Conservation (phyloP, 2,113 vertebrate species). For the Butorides virescens region DNA sequence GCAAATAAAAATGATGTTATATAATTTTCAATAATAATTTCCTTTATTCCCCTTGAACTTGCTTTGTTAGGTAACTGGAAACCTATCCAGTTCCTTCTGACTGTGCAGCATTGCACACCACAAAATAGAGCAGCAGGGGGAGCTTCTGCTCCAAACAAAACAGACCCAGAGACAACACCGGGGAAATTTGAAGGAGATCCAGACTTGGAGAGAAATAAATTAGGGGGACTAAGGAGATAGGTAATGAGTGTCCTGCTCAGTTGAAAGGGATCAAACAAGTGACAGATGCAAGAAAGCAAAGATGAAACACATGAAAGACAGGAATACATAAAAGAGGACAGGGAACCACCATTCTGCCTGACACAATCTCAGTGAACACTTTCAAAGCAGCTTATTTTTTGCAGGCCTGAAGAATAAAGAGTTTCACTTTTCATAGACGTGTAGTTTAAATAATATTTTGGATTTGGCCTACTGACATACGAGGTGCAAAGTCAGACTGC, state of each 20-base stretch:
- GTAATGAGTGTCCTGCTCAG: not conserved
- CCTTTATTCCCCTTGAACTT: not conserved
- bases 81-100: not conserved
- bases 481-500: not conserved
- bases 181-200: fast-evolving
- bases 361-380: not conserved
- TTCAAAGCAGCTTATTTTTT: not conserved
- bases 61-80: not conserved
- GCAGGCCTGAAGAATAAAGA: not conserved
- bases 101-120: not conserved
- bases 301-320: not conserved
- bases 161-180: too few species aligned
- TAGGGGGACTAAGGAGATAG: not conserved
- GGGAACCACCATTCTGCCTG: not conserved
- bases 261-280: not conserved
- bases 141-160: not conserved
- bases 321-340: not conserved
- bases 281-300: not conserved
- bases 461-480: not conserved
- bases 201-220: not conserved
- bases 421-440: not conserved
- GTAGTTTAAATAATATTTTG: not conserved
- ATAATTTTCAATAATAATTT: not conserved
- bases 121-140: constrained; percentile 3
- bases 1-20: not conserved